These are phyloP conservation scores for Eublepharis macularius DNA, from an alignment of 2,113 vertebrate genomes.

Conservation along the genomic window DNA sequence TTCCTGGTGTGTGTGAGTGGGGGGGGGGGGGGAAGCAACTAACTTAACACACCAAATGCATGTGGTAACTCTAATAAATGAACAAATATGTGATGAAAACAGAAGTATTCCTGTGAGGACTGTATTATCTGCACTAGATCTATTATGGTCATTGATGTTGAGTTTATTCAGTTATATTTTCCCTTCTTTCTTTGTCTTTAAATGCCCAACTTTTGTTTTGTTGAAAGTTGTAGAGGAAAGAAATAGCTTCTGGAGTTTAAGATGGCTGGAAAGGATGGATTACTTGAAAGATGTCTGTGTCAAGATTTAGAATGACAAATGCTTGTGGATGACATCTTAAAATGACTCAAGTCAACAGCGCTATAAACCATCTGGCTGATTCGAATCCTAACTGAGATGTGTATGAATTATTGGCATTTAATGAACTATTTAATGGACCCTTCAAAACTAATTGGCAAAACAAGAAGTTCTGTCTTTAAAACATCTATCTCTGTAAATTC, in stretches of 20 bases:
- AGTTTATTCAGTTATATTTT: too few relatives aligned
- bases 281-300: constrained; percentile 30
- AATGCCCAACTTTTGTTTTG: not conserved
- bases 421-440: constrained; percentile 56
- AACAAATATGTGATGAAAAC: not conserved
- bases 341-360: constrained; percentile 49
- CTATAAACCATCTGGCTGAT: constrained; percentile 52
- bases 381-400: constrained; percentile 37
- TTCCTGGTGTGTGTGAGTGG: too few relatives aligned
- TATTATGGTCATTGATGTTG: not conserved
- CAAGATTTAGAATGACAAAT: constrained; percentile 52
- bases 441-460: constrained; percentile 54
- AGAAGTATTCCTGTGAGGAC: not conserved
- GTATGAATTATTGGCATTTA: constrained; percentile 55
- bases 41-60: too few relatives aligned
- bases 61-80: too few relatives aligned
- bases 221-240: not conserved
- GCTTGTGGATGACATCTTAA: constrained; percentile 47
- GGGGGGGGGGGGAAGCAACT: too few relatives aligned
- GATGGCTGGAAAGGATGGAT: constrained; percentile 10
- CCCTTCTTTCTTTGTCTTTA: not conserved
- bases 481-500: constrained; percentile 39
- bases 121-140: too few relatives aligned
- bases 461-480: constrained; percentile 40
- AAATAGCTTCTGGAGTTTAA: constrained; percentile 3